Evolutionary conservation across 2,797 vertebrate genomes (phyloP), one percentile per base, ranked within the genome.

Genomic region (Sebastes variabilis): DNA sequence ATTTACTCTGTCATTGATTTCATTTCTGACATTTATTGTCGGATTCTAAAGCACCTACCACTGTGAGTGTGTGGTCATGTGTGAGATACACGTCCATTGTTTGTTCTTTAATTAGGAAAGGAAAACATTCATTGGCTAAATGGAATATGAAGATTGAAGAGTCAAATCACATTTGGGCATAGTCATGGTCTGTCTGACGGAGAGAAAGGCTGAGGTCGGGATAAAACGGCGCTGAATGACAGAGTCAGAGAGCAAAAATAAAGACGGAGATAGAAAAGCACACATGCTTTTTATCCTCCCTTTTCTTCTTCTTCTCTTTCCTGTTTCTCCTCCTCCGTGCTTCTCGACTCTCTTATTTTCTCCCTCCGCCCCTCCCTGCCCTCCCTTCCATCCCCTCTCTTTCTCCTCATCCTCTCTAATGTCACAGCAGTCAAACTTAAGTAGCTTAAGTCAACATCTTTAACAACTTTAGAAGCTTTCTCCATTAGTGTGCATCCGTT

Each of bases 361-460:
- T 54, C 52, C 42, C 34, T 58, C 56, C 22, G 24, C 42, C 72
- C 34, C 42, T 42, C 38, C 58, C 56, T 29, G 18, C 42, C 75
- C 56, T 79, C 30, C 32, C n/a, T n/a, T 49, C 46, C 49, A 38
- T 32, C 49, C 32, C 49, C 38, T 10, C n/a, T 38, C 36, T 55
- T 84, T 49, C 69, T 56, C 86, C 32, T 84, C 69, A 75, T 89
- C 82, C 77, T 38, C 84, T 86, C 86, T 86, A 69, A 83, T 87
- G 86, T 82, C 87, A 85, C 16, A 84, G 87, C 75, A 89, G 85
- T 87, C 83, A 84, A 59, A 87, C 22, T 79, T 90, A 93, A 93
- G 91, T 79, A 91, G 87, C 90, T 93, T 91, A 92, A 84, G 81
- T 84, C 84, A 73, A 84, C 79, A 80, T 90, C 75, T 88, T 84